Evolutionary conservation across 92 coral and sea anemone species (phyloP), one percentile per base, ranked within the genome.

Genomic region (Chrysogorgia sp.): DNA sequence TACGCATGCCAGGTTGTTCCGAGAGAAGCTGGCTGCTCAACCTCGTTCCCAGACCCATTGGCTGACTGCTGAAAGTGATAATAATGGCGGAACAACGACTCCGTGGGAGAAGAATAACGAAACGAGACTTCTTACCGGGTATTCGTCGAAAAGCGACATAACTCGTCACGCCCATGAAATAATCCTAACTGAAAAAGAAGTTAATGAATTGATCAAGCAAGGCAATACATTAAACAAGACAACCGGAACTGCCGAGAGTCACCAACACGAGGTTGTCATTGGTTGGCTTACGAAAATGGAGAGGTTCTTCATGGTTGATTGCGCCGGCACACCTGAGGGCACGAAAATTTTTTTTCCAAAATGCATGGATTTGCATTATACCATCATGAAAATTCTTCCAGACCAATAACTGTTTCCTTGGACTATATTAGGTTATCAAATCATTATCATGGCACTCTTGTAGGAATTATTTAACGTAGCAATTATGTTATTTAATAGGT

Each of bases 131-230:
- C 17, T 43, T 9, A 43, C 50, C 9, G 9, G 17, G 9, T 8
- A 43, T 17, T 43, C 50, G 10, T 17, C 9, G 50, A 43, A 43
- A 9, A 43, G 10, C 9, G 17, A 43, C 50, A 8, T 43, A 9
- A 43, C 50, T 43, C 75, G 88, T 26, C 96, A 90, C 81, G 37
- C 2, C 1, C 96, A 90, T 49, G 87, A 84, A 64, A 47, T 90
- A 35, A 37, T 67, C 37, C 34, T 87, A 8, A 43, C 50, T 43
- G 50, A 43, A 17, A 17, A 43, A 43, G 50, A 43, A 17, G 50
- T 8, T 8, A 9, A n/a, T n/a, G n/a, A 43, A 17, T 17, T 8
- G 17, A 9, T 43, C 10, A 43, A 17, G 17, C 8, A 43, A 8
- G 50, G 50, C 10, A 17, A 43, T 8, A 43, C 8, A 43, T 17